Evolutionary conservation across 2,888 invertebrate species (phyloP).

Genomic region (Zygogramma bicolorata): DNA sequence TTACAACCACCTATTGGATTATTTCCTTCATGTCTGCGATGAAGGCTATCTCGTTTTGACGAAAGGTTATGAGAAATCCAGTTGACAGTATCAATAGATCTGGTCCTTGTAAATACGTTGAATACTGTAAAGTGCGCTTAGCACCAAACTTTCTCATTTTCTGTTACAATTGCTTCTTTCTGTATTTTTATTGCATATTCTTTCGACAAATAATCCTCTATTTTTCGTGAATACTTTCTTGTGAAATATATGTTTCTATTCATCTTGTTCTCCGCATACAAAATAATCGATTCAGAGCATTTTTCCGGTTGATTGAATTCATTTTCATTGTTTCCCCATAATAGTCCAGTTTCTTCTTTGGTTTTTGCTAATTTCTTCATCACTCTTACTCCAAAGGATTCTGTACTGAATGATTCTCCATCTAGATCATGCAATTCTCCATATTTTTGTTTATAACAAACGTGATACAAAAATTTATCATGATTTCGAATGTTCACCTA

Average conservation of each 20-base stretch:
- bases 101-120: constrained; percentile 37
- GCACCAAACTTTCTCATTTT: constrained; percentile 7
- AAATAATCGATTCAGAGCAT: neutral
- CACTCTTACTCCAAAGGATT: neutral
- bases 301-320: neutral
- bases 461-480: neutral
- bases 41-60: constrained; percentile 26
- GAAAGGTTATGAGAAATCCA: constrained; percentile 31
- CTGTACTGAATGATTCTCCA: neutral
- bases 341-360: neutral
- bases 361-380: neutral
- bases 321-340: neutral
- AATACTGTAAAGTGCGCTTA: constrained; percentile 13
- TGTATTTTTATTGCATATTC: neutral
- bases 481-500: neutral
- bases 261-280: constrained; percentile 16
- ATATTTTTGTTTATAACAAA: neutral
- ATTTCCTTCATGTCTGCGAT: neutral
- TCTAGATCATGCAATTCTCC: constrained; percentile 5
- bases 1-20: constrained; percentile 38
- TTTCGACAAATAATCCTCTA: constrained; percentile 8
- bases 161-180: neutral
- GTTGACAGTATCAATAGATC: constrained; percentile 39
- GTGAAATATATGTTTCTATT: constrained; percentile 2
- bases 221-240: constrained; percentile 11